phyloP scores from a whole-genome alignment of 2,888 invertebrate species.

The Agriotes lineatus region DNA sequence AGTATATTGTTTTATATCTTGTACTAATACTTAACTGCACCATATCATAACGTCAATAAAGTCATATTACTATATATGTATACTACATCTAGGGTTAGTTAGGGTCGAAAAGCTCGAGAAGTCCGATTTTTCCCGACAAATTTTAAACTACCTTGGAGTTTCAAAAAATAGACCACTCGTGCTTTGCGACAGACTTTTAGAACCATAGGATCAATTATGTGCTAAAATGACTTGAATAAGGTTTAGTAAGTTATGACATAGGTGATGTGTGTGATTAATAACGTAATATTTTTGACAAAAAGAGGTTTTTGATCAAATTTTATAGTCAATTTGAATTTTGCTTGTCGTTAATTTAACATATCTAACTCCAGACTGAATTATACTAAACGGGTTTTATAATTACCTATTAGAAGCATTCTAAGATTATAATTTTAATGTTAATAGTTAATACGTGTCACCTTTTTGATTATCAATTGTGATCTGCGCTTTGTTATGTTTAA shows the following conservation, averaged over 20 bases:
- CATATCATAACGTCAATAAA: constrained; percentile 33
- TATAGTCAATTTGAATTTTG: neutral
- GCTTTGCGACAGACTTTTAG: neutral
- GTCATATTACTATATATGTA: constrained; percentile 20
- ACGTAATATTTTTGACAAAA: constrained; percentile 5
- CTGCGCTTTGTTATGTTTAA: too few species aligned
- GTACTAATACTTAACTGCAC: constrained; percentile 31
- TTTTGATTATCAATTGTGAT: too few species aligned
- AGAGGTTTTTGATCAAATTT: neutral
- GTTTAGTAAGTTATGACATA: neutral
- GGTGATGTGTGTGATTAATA: neutral
- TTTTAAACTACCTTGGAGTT: neutral
- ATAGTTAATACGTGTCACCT: too few species aligned
- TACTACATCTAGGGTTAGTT: constrained; percentile 23
- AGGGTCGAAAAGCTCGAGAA: neutral
- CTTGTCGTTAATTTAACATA: neutral
- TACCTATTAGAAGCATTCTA: too few species aligned
- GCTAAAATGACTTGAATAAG: constrained; percentile 1
- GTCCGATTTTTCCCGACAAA: neutral
- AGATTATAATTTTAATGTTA: too few species aligned
- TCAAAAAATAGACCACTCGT: neutral
- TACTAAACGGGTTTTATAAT: too few species aligned
- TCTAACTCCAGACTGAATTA: too few species aligned
- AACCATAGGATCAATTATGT: neutral
- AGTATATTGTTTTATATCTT: constrained; percentile 10